A percentile compares a stretch with the other conserved stretches of the same genome.
phyloP scores from a whole-genome alignment of 2,797 vertebrate genomes.

The Tapera naevia region DNA sequence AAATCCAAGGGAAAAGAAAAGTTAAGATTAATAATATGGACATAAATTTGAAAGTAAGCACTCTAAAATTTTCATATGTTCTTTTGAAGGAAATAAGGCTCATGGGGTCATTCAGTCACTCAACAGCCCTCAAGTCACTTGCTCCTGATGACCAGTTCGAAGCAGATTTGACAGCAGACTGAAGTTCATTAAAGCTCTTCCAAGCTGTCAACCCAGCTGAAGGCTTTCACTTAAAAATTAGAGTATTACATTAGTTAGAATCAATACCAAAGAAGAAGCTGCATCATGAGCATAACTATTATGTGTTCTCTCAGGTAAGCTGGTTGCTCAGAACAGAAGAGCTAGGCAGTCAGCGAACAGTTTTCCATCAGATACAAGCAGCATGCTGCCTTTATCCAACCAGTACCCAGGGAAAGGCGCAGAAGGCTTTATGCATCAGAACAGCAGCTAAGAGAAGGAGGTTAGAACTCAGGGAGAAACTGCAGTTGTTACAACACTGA shows the following conservation, averaged over 20 bases:
- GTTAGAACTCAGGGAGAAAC: neutral
- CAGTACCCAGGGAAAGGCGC: neutral
- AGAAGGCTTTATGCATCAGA: neutral
- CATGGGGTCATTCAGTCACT: neutral
- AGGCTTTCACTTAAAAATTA: neutral
- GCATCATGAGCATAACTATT: neutral
- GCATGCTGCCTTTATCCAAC: neutral
- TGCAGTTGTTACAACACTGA: neutral
- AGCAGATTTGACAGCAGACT: neutral
- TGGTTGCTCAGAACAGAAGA: neutral
- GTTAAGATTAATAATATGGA: neutral
- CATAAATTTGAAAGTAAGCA: neutral
- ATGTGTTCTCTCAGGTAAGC: neutral
- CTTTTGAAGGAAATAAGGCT: neutral
- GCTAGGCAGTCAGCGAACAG: neutral
- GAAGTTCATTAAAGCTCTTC: neutral
- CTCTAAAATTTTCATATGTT: neutral
- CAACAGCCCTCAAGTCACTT: neutral
- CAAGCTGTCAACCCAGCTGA: neutral
- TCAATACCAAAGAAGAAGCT: neutral
- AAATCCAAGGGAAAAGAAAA: neutral
- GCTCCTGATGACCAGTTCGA: neutral
- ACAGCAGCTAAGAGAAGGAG: neutral
- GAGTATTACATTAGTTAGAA: neutral
- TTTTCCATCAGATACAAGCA: neutral